These are phyloP conservation scores for Podiceps cristatus DNA, from an alignment of 2,113 vertebrate genomes.

Conservation along the genomic window DNA sequence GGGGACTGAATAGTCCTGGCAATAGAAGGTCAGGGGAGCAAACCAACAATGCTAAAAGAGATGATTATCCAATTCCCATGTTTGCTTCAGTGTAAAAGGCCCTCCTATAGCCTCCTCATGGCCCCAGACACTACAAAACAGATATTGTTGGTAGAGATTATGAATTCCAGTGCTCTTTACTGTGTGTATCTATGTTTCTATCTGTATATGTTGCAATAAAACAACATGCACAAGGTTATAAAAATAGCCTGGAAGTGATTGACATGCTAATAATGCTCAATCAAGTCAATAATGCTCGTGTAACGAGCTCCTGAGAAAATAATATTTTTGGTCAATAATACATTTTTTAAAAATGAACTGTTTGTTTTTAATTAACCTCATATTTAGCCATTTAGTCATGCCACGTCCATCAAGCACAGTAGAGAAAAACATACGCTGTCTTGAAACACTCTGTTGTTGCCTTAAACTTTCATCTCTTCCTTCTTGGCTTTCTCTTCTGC, in stretches of 20 bases:
- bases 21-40: neutral
- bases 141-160: slow-evolving; percentile 61
- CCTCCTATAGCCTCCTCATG: neutral
- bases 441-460: slow-evolving; percentile 8
- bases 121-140: slow-evolving; percentile 21
- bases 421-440: slow-evolving; percentile 55
- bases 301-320: slow-evolving; percentile 76
- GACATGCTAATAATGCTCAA: slow-evolving; percentile 70
- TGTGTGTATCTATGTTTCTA: slow-evolving; percentile 71
- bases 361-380: slow-evolving; percentile 87
- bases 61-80: neutral
- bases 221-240: slow-evolving; percentile 78
- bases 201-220: slow-evolving; percentile 81
- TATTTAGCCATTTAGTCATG: slow-evolving; percentile 82
- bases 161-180: slow-evolving; percentile 63
- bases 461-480: slow-evolving; percentile 69
- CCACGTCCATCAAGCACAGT: slow-evolving; percentile 62
- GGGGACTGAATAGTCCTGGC: neutral
- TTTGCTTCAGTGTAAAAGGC: neutral
- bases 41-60: neutral
- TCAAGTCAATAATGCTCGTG: slow-evolving; percentile 36
- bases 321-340: slow-evolving; percentile 71
- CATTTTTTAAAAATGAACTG: slow-evolving; percentile 64
- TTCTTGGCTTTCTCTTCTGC: slow-evolving; percentile 65
- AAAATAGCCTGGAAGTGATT: slow-evolving; percentile 78